phyloP scores from a whole-genome alignment of 2,797 vertebrate genomes.

The Spea hammondii region DNA sequence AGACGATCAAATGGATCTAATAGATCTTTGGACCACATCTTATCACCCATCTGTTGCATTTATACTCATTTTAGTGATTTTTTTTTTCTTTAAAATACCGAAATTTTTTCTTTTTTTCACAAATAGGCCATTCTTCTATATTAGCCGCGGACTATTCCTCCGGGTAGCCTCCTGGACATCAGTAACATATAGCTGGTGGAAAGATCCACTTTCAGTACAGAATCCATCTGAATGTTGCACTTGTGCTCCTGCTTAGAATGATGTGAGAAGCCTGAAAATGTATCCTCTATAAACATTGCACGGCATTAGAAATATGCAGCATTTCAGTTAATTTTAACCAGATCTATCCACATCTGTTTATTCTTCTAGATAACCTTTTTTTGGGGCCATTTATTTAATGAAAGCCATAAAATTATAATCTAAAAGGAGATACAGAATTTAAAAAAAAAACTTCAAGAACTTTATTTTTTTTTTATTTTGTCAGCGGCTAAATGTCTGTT shows the following conservation, averaged over 20 bases:
- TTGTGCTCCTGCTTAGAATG: constrained; percentile 17
- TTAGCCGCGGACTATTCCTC: not conserved
- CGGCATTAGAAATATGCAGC: not conserved
- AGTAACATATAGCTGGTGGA: not conserved
- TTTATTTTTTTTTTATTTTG: no score
- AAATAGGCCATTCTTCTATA: constrained; percentile 2
- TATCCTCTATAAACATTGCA: not conserved
- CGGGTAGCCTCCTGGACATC: not conserved
- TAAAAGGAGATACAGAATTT: no score
- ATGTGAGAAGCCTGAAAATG: not conserved
- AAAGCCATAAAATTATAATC: no score
- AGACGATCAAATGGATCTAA: not conserved
- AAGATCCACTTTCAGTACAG: constrained; percentile 1
- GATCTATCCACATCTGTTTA: constrained; percentile 37
- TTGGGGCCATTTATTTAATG: not conserved
- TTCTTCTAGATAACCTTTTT: constrained; percentile 24
- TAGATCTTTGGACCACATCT: not conserved
- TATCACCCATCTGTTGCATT: not conserved
- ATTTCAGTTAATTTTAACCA: constrained; percentile 26
- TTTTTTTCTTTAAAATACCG: not conserved
- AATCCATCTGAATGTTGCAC: not conserved
- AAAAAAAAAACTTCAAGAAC: no score
- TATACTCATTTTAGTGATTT: not conserved
- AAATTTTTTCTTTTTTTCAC: not conserved
- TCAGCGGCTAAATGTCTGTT: no score